Evolutionary conservation across 2,797 vertebrate genomes (phyloP).

Genomic region (Cirrhinus mrigala): DNA sequence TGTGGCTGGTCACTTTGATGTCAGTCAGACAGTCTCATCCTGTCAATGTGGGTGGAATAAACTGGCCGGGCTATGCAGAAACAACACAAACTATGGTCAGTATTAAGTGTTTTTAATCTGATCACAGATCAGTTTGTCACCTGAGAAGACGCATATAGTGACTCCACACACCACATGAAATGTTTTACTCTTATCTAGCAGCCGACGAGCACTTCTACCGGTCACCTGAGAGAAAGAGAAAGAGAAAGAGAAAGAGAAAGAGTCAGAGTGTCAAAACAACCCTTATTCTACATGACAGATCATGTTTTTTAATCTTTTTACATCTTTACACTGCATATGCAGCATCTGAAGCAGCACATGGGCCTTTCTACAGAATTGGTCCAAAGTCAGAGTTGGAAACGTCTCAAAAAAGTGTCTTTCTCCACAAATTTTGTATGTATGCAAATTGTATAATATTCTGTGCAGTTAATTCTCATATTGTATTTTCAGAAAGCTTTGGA

Average conservation of each 20-base stretch:
- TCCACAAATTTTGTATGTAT: too few relatives aligned
- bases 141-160: conserved; percentile 93
- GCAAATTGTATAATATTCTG: too few relatives aligned
- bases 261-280: neutral
- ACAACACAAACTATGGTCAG: neutral
- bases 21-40: neutral
- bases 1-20: neutral
- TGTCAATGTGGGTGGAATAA: neutral
- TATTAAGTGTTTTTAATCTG: neutral
- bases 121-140: conserved; percentile 71
- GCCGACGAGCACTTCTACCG: conserved; percentile 87
- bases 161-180: conserved; percentile 93
- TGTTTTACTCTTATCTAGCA: conserved; percentile 93
- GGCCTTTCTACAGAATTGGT: too few relatives aligned
- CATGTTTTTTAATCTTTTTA: neutral
- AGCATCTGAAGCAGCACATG: too few relatives aligned
- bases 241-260: neutral
- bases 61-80: neutral
- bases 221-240: conserved; percentile 80
- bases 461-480: too few relatives aligned
- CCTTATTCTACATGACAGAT: neutral
- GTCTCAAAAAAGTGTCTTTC: too few relatives aligned
- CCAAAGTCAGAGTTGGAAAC: too few relatives aligned
- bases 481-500: too few relatives aligned
- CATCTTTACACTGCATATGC: neutral